A percentile compares a stretch with the other conserved stretches of the same genome.
These are phyloP conservation scores for Drosophila watanabei DNA, from an alignment of 1,140 invertebrate genomes.

Conservation along the genomic window DNA sequence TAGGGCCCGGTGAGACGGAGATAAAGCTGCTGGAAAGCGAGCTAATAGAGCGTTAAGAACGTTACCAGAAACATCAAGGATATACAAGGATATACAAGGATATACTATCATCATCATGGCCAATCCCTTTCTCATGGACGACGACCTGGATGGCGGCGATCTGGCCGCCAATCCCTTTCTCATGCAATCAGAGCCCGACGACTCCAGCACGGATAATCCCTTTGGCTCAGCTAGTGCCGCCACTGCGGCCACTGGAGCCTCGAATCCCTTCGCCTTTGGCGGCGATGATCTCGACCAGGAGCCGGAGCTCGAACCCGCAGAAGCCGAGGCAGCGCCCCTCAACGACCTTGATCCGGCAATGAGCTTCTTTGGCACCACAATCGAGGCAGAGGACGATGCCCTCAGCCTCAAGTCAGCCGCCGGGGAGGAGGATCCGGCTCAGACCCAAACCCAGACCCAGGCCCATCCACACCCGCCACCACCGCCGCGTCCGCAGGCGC, in stretches of 20 bases:
- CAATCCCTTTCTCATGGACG: constrained; percentile 92
- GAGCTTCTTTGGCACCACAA: constrained; percentile 77
- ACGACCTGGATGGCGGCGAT: constrained; percentile 87
- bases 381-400: constrained; percentile 78
- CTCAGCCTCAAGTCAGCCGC: constrained; percentile 73
- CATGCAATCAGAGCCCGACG: constrained; percentile 66
- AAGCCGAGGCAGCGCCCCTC: constrained; percentile 29
- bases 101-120: constrained; percentile 86
- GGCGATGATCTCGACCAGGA: constrained; percentile 72
- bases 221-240: constrained; percentile 45
- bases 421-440: constrained; percentile 70
- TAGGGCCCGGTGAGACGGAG: constrained; percentile 92
- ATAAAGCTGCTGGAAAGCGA: constrained; percentile 92
- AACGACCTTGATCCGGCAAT: constrained; percentile 72
- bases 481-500: constrained; percentile 87
- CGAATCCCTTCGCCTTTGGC: constrained; percentile 88
- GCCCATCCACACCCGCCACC: constrained; percentile 87
- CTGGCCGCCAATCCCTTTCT: constrained; percentile 88
- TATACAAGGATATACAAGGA: not conserved
- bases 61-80: not conserved
- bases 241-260: constrained; percentile 48
- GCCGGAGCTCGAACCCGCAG: constrained; percentile 53
- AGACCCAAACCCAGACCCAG: constrained; percentile 41
- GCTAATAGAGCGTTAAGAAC: constrained; percentile 86
- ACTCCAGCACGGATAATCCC: constrained; percentile 68